Evolutionary conservation across 2,888 invertebrate species (phyloP).

Genomic region (Slavum lentiscoides): DNA sequence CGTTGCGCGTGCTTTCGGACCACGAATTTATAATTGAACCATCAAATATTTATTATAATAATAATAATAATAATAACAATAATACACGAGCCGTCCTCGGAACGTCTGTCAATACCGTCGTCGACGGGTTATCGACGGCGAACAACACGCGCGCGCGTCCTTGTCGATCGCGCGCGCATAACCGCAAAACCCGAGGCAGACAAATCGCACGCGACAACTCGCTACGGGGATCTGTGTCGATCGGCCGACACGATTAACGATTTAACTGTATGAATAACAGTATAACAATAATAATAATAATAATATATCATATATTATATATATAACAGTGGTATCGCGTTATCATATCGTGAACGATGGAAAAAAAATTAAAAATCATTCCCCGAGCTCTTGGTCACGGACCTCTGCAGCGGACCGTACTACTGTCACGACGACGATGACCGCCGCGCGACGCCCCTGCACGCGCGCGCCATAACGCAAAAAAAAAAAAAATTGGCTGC

Average conservation of each 20-base stretch:
- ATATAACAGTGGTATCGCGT: too few species aligned
- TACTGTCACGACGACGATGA: too few species aligned
- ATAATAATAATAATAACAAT: neutral
- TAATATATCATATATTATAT: neutral
- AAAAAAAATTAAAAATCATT: too few species aligned
- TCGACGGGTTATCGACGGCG: neutral
- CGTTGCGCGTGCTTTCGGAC: neutral
- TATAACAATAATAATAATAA: neutral
- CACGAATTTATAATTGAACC: slow-evolving; percentile 45
- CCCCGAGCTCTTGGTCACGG: too few species aligned
- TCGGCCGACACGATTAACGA: slow-evolving; percentile 3
- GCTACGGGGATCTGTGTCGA: neutral
- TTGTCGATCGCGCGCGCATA: neutral
- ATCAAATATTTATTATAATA: slow-evolving; percentile 13
- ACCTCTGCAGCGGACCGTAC: too few species aligned
- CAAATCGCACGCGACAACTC: slow-evolving; percentile 23
- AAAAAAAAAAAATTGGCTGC: too few species aligned
- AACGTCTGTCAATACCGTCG: slow-evolving; percentile 3
- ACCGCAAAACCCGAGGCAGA: neutral
- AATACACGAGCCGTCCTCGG: neutral
- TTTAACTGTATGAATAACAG: neutral
- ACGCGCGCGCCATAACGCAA: too few species aligned
- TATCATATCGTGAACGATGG: too few species aligned
- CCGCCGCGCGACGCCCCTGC: too few species aligned
- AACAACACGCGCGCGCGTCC: neutral